These are phyloP conservation scores for Arrhamphus sclerolepis DNA, from an alignment of 2,797 vertebrate genomes.

Conservation along the genomic window DNA sequence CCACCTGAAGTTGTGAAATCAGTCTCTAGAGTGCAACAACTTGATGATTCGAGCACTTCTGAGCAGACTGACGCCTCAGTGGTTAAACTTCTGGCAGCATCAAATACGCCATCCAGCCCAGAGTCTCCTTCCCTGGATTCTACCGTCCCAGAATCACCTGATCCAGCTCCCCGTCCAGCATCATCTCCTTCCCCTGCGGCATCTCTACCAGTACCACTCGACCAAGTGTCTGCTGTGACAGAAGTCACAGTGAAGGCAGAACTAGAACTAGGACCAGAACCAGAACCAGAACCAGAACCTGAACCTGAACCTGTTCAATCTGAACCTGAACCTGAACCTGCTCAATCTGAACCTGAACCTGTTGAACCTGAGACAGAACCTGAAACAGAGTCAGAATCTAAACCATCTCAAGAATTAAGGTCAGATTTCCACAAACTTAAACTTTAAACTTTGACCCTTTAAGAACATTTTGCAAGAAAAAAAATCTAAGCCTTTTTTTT, in stretches of 20 bases:
- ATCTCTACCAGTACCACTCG: neutral
- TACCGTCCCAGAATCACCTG: neutral
- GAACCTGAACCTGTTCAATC: conserved; percentile 48
- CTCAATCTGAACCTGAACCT: conserved; percentile 15
- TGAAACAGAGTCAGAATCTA: neutral
- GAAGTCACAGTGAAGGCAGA: conserved; percentile 9
- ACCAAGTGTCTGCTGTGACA: neutral
- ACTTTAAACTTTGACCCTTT: too few species aligned
- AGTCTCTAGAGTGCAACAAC: conserved; percentile 16
- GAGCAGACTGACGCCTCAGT: conserved; percentile 2
- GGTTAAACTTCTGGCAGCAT: conserved; percentile 10
- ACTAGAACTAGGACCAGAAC: conserved; percentile 1
- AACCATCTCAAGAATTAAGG: conserved; percentile 47
- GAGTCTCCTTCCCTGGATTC: neutral
- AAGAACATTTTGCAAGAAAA: too few species aligned
- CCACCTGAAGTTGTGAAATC: conserved; percentile 41
- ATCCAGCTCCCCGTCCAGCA: neutral
- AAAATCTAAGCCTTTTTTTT: too few species aligned
- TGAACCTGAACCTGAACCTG: conserved; percentile 52
- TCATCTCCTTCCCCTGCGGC: neutral
- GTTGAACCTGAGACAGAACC: conserved; percentile 19
- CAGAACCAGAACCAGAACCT: conserved; percentile 1
- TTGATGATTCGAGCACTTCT: conserved; percentile 2
- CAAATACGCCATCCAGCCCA: neutral
- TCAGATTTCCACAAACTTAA: conserved; percentile 32